Evolutionary conservation across 2,797 vertebrate genomes (phyloP).

Genomic region (Smutsia temminckii): DNA sequence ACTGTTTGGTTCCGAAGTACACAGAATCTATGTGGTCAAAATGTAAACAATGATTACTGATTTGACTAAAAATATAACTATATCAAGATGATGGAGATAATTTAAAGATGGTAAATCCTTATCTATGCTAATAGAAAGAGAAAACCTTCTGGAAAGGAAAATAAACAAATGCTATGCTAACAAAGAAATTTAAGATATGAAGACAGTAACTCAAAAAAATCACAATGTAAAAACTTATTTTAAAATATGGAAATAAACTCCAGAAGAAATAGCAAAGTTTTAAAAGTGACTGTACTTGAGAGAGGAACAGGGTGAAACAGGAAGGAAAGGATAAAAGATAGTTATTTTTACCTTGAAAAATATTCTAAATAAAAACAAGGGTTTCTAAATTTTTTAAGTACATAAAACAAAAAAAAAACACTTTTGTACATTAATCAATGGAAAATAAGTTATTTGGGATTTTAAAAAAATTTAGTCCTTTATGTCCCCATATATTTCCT

Average conservation of each 20-base stretch:
- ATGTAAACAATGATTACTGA: neutral
- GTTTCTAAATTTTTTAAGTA: neutral
- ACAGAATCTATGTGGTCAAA: neutral
- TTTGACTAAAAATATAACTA: neutral
- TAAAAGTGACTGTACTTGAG: neutral
- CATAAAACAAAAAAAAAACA: neutral
- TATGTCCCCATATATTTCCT: neutral
- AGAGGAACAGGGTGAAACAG: neutral
- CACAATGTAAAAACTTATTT: neutral
- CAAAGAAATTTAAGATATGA: neutral
- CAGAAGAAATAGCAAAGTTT: neutral
- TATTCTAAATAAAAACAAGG: neutral
- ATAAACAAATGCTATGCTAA: too few relatives aligned
- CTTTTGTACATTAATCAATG: neutral
- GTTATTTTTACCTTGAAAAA: slow-evolving; percentile 39
- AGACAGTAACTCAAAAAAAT: neutral
- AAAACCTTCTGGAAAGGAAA: too few relatives aligned
- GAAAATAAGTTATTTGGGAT: neutral
- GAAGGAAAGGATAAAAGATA: neutral
- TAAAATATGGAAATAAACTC: neutral
- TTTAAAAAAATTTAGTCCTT: neutral
- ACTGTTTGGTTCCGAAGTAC: neutral
- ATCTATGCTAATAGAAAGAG: neutral
- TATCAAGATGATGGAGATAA: neutral
- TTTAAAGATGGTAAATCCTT: neutral